Evolutionary conservation across 2,888 invertebrate genomes (phyloP).

Genomic region (Temnothorax ravouxi): DNA sequence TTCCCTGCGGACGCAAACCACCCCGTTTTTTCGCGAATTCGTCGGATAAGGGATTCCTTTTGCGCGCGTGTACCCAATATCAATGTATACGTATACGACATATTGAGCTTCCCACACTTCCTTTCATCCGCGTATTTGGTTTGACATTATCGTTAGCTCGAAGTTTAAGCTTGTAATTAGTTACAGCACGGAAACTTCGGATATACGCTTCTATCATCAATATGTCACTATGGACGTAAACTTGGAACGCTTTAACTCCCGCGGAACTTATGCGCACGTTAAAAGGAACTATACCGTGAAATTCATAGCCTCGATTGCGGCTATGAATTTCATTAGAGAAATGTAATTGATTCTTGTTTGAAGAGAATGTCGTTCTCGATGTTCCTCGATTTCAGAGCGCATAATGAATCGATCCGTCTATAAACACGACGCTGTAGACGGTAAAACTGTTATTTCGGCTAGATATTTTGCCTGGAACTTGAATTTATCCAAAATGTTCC

Average conservation of each 20-base stretch:
- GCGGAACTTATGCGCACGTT: conserved; percentile 19
- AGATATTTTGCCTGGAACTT: background rate
- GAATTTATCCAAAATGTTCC: background rate
- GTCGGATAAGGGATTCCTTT: conserved; percentile 37
- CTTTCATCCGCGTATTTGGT: conserved; percentile 13
- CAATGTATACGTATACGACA: background rate
- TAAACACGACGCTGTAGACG: background rate
- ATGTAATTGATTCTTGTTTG: background rate
- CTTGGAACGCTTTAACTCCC: conserved; percentile 18
- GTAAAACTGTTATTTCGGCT: background rate
- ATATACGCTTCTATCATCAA: conserved; percentile 42
- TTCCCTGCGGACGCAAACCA: conserved; percentile 23
- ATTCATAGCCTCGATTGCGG: conserved; percentile 1
- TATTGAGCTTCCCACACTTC: background rate
- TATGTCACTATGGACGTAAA: conserved; percentile 40
- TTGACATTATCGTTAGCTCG: conserved; percentile 37
- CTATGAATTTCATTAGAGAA: conserved; percentile 2
- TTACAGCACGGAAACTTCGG: conserved; percentile 17
- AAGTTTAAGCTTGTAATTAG: conserved; percentile 48
- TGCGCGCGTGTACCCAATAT: conserved; percentile 18
- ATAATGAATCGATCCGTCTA: background rate
- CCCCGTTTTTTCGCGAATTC: conserved; percentile 6
- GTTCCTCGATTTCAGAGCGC: background rate
- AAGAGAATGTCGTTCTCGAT: background rate
- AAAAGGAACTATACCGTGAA: conserved; percentile 7